Evolutionary conservation across 2,797 vertebrate genomes (phyloP), one percentile per base, ranked within the genome.

Genomic region (Brachymystax lenok): DNA sequence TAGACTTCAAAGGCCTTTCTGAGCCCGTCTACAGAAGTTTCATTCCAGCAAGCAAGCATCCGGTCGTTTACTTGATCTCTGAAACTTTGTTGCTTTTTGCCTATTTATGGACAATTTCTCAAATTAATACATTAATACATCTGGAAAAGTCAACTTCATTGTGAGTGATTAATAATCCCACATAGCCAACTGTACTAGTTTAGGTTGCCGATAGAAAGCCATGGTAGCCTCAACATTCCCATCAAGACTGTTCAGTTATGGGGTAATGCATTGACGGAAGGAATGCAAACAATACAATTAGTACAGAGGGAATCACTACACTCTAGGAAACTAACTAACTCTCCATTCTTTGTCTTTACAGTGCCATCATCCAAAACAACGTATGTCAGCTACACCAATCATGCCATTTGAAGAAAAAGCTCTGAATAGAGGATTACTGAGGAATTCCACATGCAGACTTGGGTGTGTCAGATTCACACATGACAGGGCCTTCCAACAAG

Each of bases 381-480:
- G 77, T 99, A 98, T 80, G 96, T 99, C 93, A 99, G 95, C 94
- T 99, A 99, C 90, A 97, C 96, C 88, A 98, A 99, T 93, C 97
- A 98, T 82, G 93, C 95, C 89, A 96, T 96, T 88, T 99, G 94
- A 98, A 80, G 69, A 82, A 81, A 3, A 40, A 1, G 46, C 59
- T 71, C 64, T 21, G 17, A 73, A 5, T 17, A 3, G 5, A 81
- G 30, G 76, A 82, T 33, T 77, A 71, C 70, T 16, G 69, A 54
- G 79, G 67, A 50, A 63, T 73, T 75, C 69, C 59, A 63, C 71
- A 28, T 35, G 64, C 75, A 74, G 63, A 67, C 78, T 27, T 79
- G 54, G 73, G 51, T 64, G 72, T 59, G 77, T 77, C 69, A 50
- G 66, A 59, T 59, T 69, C 51, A 5, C 56, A 79, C 76, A 69